Evolutionary conservation across 2,888 invertebrate species (phyloP).

Genomic region (Pecten maximus): DNA sequence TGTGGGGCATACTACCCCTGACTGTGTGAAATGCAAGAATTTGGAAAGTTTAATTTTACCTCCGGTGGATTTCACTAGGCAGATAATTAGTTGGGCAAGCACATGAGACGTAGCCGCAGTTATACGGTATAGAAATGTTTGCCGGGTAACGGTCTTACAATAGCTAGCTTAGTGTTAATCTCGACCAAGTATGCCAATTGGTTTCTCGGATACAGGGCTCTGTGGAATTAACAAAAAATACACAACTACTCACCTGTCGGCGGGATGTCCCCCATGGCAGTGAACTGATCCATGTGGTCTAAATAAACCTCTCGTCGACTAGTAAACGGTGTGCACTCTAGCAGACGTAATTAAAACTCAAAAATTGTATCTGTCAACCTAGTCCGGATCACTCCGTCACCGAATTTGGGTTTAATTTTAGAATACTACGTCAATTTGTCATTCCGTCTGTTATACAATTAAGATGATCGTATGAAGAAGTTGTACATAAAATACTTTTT

Average conservation of each 20-base stretch:
- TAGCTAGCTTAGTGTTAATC: conserved; percentile 40
- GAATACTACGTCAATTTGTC: conserved; percentile 1
- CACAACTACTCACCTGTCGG: conserved; percentile 43
- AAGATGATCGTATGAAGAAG: not conserved
- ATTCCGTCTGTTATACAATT: not conserved
- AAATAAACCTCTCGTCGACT: not conserved
- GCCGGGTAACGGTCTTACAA: conserved; percentile 44
- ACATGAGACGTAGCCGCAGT: conserved; percentile 8
- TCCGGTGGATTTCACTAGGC: conserved; percentile 40
- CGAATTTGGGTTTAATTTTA: not conserved
- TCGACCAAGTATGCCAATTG: conserved; percentile 37
- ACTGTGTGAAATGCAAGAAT: not conserved
- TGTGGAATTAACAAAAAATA: conserved; percentile 40
- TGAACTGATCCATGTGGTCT: conserved; percentile 40
- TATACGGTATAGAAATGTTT: conserved; percentile 37
- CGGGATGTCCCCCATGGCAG: conserved; percentile 45
- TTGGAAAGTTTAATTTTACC: conserved; percentile 43
- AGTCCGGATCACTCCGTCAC: conserved; percentile 6
- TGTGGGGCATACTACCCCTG: not conserved
- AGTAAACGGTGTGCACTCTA: conserved; percentile 22
- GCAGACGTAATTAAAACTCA: conserved; percentile 2
- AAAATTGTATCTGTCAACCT: conserved; percentile 20
- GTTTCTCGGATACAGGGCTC: conserved; percentile 42
- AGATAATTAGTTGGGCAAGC: conserved; percentile 44
- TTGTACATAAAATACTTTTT: not conserved